These are phyloP conservation scores for Heliopora coerulea DNA, from an alignment of 92 coral and sea anemone genomes.

Conservation along the genomic window DNA sequence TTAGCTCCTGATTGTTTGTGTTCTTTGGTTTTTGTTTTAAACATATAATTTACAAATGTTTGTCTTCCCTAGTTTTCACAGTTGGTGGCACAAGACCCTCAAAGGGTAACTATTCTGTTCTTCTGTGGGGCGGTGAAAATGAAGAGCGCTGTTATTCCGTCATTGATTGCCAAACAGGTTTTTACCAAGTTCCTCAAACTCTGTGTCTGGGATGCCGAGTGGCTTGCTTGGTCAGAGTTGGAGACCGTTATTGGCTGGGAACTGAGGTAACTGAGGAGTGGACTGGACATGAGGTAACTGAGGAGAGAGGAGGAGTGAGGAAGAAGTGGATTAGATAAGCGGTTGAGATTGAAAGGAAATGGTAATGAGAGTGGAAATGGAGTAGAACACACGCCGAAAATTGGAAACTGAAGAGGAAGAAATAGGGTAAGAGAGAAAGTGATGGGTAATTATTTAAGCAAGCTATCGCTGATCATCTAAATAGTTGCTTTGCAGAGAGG, in stretches of 20 bases:
- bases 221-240: constrained; percentile 85
- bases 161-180: constrained; percentile 86
- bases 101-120: constrained; percentile 49
- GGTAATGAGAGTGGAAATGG: too few species aligned
- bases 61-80: constrained; percentile 5
- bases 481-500: too few species aligned
- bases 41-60: background rate
- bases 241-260: constrained; percentile 85
- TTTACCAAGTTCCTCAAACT: constrained; percentile 63
- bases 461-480: too few species aligned
- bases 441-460: too few species aligned
- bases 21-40: background rate
- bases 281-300: constrained; percentile 4
- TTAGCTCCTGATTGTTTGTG: background rate
- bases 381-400: too few species aligned
- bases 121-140: constrained; percentile 92
- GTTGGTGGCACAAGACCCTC: background rate
- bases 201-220: constrained; percentile 86
- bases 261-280: constrained; percentile 72
- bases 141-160: constrained; percentile 73
- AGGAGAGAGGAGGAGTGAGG: background rate
- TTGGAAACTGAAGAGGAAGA: background rate
- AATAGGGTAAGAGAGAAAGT: background rate
- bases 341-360: too few species aligned
- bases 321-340: too few species aligned